These are phyloP conservation scores for Himalopsyche kuldschensis DNA, from an alignment of 2,888 invertebrate genomes.

Conservation along the genomic window DNA sequence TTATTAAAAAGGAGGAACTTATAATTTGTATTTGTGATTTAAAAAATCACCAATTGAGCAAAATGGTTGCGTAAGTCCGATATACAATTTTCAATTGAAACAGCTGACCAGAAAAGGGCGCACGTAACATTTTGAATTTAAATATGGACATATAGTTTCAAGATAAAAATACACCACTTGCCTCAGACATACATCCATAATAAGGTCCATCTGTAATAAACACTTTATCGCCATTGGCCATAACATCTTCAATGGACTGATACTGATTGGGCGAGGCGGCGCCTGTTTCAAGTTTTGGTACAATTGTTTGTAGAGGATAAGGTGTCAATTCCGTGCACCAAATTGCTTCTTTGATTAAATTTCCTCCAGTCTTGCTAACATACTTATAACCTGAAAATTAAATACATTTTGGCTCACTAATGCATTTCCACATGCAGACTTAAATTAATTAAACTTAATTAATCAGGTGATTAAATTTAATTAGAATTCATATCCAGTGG, in stretches of 20 bases:
- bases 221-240: conserved; percentile 66
- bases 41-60: no score
- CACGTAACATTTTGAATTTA: no score
- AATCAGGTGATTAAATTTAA: no score
- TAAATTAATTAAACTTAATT: no score
- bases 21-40: no score
- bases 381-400: conserved; percentile 17
- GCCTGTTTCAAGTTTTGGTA: conserved; percentile 44
- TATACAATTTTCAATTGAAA: no score
- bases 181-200: conserved; percentile 80
- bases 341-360: conserved; percentile 67
- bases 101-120: no score
- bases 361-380: conserved; percentile 51
- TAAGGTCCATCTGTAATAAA: conserved; percentile 77
- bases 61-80: no score
- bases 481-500: no score
- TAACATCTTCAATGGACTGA: conserved; percentile 57
- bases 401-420: background rate
- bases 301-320: conserved; percentile 72
- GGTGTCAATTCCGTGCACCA: conserved; percentile 67
- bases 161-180: conserved; percentile 47
- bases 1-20: no score
- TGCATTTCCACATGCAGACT: no score
- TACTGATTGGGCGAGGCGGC: conserved; percentile 38
- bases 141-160: no score